A percentile compares a stretch with the other conserved stretches of the same genome.
These are phyloP conservation scores for Andrena dorsata DNA, from an alignment of 2,888 invertebrate genomes.

Conservation along the genomic window DNA sequence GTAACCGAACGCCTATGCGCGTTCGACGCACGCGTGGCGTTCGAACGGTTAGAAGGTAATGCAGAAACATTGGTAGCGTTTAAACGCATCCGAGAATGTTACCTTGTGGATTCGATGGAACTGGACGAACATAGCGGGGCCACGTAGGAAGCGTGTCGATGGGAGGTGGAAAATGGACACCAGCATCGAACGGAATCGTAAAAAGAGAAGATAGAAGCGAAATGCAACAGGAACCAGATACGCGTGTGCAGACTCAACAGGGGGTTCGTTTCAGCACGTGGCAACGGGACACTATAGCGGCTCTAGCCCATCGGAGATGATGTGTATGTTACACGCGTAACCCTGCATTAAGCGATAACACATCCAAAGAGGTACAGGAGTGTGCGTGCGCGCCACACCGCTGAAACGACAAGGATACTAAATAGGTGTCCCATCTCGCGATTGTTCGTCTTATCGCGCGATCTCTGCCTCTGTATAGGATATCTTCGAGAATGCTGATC, in stretches of 20 bases:
- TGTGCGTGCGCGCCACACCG: neutral
- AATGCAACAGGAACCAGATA: slow-evolving; percentile 39
- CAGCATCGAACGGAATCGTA: neutral
- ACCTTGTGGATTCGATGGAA: neutral
- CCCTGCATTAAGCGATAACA: slow-evolving; percentile 49
- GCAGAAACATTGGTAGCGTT: too few species aligned
- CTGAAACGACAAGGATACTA: slow-evolving; percentile 27
- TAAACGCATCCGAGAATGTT: too few species aligned
- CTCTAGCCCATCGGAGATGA: slow-evolving; percentile 55
- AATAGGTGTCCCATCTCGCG: slow-evolving; percentile 43
- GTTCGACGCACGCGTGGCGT: too few species aligned
- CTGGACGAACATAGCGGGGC: neutral
- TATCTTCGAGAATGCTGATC: slow-evolving; percentile 53
- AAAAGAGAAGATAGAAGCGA: slow-evolving; percentile 8
- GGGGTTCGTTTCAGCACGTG: slow-evolving; percentile 69
- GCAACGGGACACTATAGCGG: slow-evolving; percentile 59
- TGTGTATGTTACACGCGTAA: slow-evolving; percentile 52
- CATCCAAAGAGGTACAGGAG: slow-evolving; percentile 24
- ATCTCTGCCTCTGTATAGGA: slow-evolving; percentile 32
- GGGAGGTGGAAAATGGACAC: neutral
- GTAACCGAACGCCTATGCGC: too few species aligned
- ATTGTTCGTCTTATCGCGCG: slow-evolving; percentile 46
- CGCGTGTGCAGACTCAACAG: slow-evolving; percentile 58
- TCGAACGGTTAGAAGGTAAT: too few species aligned
- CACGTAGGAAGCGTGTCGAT: neutral